Evolutionary conservation across 2,797 vertebrate genomes (phyloP).

Genomic region (Pangasius djambal): DNA sequence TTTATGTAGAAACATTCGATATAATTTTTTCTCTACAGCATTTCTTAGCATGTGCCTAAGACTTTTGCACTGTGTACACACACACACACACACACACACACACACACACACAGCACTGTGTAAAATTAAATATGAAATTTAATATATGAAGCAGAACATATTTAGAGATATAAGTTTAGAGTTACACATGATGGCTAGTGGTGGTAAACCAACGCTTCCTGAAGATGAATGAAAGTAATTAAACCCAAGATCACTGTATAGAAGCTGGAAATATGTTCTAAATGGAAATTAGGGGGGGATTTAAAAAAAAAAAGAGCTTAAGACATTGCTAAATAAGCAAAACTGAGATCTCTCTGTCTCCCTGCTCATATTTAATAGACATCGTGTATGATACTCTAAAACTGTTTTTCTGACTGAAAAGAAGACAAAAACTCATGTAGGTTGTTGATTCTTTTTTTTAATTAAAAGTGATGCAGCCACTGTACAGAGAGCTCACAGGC

Average conservation of each 20-base stretch:
- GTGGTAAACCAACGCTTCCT: neutral
- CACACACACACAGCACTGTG: too few species aligned
- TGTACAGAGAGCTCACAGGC: slow-evolving; percentile 59
- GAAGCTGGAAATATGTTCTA: neutral
- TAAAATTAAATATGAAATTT: too few species aligned
- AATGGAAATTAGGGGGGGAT: neutral
- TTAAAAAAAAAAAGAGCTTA: neutral
- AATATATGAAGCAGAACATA: too few species aligned
- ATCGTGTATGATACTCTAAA: too few species aligned
- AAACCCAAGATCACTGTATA: neutral
- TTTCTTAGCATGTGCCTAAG: too few species aligned
- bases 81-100: too few species aligned
- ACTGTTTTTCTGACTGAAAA: neutral
- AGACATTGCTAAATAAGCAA: neutral
- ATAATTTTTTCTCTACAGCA: too few species aligned
- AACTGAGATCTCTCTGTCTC: neutral
- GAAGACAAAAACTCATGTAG: neutral
- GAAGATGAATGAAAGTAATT: neutral
- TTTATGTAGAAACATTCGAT: too few species aligned
- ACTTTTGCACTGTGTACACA: too few species aligned
- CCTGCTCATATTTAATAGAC: neutral
- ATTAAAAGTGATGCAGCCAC: slow-evolving; percentile 59
- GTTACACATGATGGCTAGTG: neutral
- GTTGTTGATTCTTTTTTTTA: slow-evolving; percentile 48
- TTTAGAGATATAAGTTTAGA: too few species aligned